Evolutionary conservation across 2,113 vertebrate species (phyloP).

Genomic region (Leuciscus idus): DNA sequence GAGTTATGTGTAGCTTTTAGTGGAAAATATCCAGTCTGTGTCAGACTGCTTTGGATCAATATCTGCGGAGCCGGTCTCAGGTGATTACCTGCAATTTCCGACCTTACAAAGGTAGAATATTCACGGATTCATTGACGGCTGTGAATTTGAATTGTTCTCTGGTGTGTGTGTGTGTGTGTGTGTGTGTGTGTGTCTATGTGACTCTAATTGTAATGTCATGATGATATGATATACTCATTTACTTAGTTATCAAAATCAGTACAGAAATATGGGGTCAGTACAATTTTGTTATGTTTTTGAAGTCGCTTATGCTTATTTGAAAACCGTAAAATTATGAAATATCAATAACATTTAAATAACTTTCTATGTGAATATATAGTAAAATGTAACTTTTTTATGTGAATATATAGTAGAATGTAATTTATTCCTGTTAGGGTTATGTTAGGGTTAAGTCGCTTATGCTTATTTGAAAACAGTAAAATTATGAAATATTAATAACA

Average conservation of each 20-base stretch:
- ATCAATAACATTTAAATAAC: neutral
- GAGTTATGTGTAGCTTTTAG: conserved; percentile 12
- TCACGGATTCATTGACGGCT: neutral
- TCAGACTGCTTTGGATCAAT: conserved; percentile 5
- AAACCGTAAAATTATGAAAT: neutral
- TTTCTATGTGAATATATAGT: neutral
- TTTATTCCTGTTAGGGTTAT: too few species aligned
- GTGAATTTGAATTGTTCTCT: neutral
- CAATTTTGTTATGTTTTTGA: too few species aligned
- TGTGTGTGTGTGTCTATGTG: neutral
- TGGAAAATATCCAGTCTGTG: conserved; percentile 18
- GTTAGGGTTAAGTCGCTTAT: too few species aligned
- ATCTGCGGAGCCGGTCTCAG: neutral
- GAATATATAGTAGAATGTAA: too few species aligned
- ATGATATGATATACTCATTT: neutral
- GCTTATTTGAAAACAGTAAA: neutral
- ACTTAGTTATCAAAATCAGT: neutral
- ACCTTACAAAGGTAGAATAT: neutral
- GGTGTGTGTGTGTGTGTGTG: neutral
- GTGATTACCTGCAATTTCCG: conserved; percentile 23
- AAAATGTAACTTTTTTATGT: too few species aligned
- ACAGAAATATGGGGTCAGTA: too few species aligned
- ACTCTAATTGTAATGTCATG: neutral
- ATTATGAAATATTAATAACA: neutral
- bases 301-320: too few species aligned